Evolutionary conservation across 2,888 invertebrate species (phyloP).

Genomic region (Dasypolia templi): DNA sequence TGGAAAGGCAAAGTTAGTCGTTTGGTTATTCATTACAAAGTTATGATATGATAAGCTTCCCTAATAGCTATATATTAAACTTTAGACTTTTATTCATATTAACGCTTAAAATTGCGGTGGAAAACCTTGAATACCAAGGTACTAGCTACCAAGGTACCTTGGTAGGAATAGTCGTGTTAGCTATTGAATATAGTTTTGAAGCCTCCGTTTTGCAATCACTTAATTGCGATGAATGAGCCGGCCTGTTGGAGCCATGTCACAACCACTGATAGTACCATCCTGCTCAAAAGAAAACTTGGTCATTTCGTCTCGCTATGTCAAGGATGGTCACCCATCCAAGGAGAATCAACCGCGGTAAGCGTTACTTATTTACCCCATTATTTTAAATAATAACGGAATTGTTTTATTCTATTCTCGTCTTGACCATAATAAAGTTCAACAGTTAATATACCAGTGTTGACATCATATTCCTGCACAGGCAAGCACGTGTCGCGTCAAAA

Average conservation of each 20-base stretch:
- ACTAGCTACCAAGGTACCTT: too few relatives aligned
- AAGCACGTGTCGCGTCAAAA: conserved; percentile 23
- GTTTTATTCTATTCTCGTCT: background rate
- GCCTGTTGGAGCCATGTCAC: background rate
- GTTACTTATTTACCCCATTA: background rate
- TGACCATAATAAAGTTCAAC: background rate
- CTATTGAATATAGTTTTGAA: background rate
- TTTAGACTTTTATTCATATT: conserved; percentile 16
- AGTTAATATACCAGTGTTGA: background rate
- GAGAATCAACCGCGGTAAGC: background rate
- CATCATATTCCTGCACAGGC: background rate
- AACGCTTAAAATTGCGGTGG: conserved; percentile 5
- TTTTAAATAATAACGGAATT: background rate
- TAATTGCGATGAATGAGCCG: background rate
- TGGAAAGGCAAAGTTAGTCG: conserved; percentile 27
- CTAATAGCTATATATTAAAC: conserved; percentile 32
- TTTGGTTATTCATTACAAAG: conserved; percentile 31
- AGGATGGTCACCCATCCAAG: background rate
- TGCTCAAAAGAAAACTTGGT: background rate
- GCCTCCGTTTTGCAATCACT: conserved; percentile 2
- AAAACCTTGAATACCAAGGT: background rate
- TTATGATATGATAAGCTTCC: conserved; percentile 25
- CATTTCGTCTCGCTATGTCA: background rate
- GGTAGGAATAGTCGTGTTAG: background rate
- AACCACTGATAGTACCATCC: background rate